phyloP scores from a whole-genome alignment of 1,140 invertebrate genomes.

The Drosophila lini region DNA sequence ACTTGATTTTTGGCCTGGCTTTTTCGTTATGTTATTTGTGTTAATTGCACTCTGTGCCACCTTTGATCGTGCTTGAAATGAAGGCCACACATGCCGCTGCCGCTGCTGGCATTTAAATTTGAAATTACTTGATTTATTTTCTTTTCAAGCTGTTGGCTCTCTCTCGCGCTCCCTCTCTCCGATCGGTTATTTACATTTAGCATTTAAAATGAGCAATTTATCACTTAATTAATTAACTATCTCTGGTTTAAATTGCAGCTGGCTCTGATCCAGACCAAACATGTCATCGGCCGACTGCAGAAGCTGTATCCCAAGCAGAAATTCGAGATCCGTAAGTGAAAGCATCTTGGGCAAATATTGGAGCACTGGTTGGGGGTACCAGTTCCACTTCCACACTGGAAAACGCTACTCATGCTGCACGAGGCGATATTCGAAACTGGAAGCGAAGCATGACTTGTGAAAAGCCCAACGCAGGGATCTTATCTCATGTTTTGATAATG shows the following conservation, averaged over 20 bases:
- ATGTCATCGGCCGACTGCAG: constrained; percentile 90
- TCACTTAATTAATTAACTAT: constrained; percentile 27
- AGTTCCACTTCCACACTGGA: constrained; percentile 6
- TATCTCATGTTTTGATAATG: constrained; percentile 30
- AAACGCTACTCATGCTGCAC: constrained; percentile 20
- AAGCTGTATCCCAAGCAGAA: constrained; percentile 88
- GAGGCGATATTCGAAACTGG: constrained; percentile 5
- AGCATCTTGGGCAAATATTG: constrained; percentile 24
- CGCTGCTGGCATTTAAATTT: constrained; percentile 42
- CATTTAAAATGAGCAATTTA: constrained; percentile 31
- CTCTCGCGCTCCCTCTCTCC: background rate
- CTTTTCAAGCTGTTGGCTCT: background rate
- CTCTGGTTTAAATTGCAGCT: constrained; percentile 86
- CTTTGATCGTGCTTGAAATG: constrained; percentile 37
- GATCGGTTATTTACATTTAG: constrained; percentile 49
- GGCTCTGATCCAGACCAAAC: constrained; percentile 91
- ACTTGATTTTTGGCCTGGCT: constrained; percentile 42
- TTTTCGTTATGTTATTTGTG: constrained; percentile 36
- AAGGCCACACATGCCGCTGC: constrained; percentile 26
- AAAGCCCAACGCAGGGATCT: constrained; percentile 17
- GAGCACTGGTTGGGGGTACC: background rate
- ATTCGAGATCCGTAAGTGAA: constrained; percentile 90
- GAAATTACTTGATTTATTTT: constrained; percentile 52
- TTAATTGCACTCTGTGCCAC: constrained; percentile 44
- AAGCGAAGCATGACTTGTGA: constrained; percentile 43